Conservation (phyloP, 2,888 invertebrate genomes). For the Dione juno region DNA sequence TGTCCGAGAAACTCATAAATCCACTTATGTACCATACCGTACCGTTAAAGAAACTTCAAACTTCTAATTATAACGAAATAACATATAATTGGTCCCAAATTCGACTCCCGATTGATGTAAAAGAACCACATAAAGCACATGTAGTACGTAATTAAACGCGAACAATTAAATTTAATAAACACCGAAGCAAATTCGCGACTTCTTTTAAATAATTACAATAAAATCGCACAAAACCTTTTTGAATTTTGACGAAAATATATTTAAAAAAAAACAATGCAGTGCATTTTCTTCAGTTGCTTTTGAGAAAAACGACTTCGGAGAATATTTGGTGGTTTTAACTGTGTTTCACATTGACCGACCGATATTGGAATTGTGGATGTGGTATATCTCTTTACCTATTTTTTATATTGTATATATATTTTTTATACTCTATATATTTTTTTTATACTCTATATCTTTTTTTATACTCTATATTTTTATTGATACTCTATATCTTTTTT, state of each 20-base stretch:
- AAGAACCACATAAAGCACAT: no score
- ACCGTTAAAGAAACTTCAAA: no score
- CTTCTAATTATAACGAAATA: no score
- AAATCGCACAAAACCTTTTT: conserved; percentile 21
- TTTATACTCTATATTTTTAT: no score
- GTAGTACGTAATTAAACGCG: not conserved
- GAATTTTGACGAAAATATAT: not conserved
- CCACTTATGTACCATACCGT: no score
- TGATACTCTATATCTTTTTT: no score
- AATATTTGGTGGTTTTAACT: conserved; percentile 45
- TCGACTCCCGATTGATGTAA: conserved; percentile 15
- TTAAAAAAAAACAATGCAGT: conserved; percentile 35
- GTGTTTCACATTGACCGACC: conserved; percentile 44
- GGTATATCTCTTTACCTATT: conserved; percentile 28
- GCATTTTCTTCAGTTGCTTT: conserved; percentile 42
- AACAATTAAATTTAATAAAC: conserved; percentile 23
- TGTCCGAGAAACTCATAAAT: no score
- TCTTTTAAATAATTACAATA: conserved; percentile 28
- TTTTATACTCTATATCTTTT: no score
- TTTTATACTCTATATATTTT: no score
- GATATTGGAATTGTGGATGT: conserved; percentile 34
- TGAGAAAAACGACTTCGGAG: conserved; percentile 47
- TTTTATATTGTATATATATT: no score
- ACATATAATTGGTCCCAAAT: not conserved
- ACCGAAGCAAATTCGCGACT: conserved; percentile 12